Percentiles rank a stretch among this genome's conserved stretches.
These are phyloP conservation scores for Crambe crambe DNA, from an alignment of 37 sponge, comb jelly and placozoan species.

Conservation along the genomic window DNA sequence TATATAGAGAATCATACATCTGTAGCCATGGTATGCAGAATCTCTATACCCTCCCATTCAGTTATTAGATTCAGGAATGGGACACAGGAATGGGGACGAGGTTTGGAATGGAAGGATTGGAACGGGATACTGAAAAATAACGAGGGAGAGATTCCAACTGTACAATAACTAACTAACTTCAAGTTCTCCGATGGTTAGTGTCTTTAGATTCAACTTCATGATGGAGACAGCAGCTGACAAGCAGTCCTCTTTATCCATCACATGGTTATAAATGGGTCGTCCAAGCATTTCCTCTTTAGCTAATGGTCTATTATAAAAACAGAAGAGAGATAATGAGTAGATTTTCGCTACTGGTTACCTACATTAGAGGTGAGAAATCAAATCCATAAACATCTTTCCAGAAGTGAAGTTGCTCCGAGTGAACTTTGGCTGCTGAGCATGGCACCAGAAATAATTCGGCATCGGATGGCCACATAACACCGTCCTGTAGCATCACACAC, in stretches of 20 bases:
- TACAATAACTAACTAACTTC: conserved; percentile 53
- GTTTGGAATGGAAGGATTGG: no score
- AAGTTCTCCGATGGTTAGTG: conserved; percentile 26
- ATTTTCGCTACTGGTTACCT: not conserved
- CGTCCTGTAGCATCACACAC: conserved; percentile 33
- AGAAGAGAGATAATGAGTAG: not conserved
- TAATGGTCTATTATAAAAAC: conserved; percentile 30
- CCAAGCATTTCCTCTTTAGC: conserved; percentile 29
- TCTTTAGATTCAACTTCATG: conserved; percentile 27
- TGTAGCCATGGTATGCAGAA: no score
- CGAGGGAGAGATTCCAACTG: no score
- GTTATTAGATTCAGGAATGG: no score
- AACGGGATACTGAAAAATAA: no score
- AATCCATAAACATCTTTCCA: conserved; percentile 66
- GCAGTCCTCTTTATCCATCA: conserved; percentile 40
- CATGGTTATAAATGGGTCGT: conserved; percentile 54
- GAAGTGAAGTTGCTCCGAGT: conserved; percentile 34
- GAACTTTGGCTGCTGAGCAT: conserved; percentile 44
- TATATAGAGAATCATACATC: no score
- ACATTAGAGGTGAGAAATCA: conserved; percentile 69
- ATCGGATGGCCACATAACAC: conserved; percentile 75
- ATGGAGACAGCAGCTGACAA: conserved; percentile 34
- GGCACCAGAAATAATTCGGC: conserved; percentile 64
- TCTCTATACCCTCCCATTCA: no score
- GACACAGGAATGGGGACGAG: no score